These are phyloP conservation scores for Anguilla obscura DNA, from an alignment of 2,797 vertebrate genomes.

Conservation along the genomic window DNA sequence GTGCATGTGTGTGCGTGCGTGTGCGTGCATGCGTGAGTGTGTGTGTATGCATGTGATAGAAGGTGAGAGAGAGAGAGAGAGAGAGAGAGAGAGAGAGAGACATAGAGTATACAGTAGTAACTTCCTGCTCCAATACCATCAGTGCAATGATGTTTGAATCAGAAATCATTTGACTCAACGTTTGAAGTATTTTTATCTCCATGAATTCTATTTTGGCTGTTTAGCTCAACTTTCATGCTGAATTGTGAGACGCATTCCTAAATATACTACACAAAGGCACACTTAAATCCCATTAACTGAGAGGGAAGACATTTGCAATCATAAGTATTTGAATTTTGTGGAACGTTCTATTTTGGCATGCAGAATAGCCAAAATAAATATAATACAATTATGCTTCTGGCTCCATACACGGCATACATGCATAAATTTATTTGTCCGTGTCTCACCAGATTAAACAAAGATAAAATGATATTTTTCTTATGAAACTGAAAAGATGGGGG, in stretches of 20 bases:
- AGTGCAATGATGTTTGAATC: not conserved
- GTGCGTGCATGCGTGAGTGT: not conserved
- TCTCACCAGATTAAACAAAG: not conserved
- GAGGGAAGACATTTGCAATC: not conserved
- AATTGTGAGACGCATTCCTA: not conserved
- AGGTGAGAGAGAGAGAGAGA: not conserved
- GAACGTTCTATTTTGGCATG: not conserved
- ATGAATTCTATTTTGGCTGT: not conserved
- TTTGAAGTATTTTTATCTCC: not conserved
- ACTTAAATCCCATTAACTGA: conserved; percentile 5
- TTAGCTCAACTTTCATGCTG: not conserved
- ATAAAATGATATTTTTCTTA: not conserved
- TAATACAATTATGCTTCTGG: not conserved
- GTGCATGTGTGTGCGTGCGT: not conserved
- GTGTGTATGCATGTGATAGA: not conserved
- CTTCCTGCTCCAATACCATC: not conserved
- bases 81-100: not conserved
- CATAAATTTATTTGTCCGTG: not conserved
- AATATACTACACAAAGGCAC: not conserved
- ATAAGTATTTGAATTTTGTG: not conserved
- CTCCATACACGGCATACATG: not conserved
- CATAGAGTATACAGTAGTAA: not conserved
- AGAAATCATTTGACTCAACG: not conserved
- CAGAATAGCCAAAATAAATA: not conserved
- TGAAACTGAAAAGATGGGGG: not conserved